Conservation (phyloP, 2,797 vertebrate species). For the Lepus townsendii region DNA sequence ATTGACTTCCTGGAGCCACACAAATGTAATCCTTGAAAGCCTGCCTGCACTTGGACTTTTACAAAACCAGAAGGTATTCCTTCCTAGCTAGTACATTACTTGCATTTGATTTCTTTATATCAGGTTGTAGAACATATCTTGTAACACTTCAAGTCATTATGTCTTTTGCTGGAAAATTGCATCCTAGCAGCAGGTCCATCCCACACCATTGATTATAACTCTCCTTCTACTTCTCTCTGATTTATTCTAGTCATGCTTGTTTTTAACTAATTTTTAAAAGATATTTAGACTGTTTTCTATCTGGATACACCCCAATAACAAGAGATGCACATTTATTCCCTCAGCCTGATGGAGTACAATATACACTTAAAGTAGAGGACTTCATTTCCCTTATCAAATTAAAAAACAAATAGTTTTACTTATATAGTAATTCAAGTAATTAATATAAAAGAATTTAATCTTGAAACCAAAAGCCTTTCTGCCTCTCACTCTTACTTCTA, state of each 20-base stretch:
- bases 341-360: neutral
- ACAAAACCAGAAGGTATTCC: neutral
- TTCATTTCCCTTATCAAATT: conserved; percentile 32
- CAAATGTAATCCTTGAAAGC: conserved; percentile 37
- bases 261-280: conserved; percentile 75
- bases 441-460: conserved; percentile 14
- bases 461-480: neutral
- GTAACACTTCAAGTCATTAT: neutral
- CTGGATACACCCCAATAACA: conserved; percentile 56
- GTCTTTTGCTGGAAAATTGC: conserved; percentile 76
- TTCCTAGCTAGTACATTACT: conserved; percentile 29
- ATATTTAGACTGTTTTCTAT: conserved; percentile 40
- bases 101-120: conserved; percentile 64
- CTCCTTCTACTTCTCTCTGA: conserved; percentile 63
- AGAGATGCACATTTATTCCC: neutral
- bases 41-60: neutral
- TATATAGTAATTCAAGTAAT: neutral
- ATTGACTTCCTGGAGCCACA: neutral
- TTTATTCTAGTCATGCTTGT: conserved; percentile 74
- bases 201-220: conserved; percentile 79
- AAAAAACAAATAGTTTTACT: conserved; percentile 33
- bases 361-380: neutral
- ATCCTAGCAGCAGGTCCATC: conserved; percentile 69
- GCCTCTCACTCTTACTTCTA: neutral
- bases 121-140: conserved; percentile 57